Conservation (phyloP, 2,888 invertebrate species). For the Chrysina gloriosa region DNA sequence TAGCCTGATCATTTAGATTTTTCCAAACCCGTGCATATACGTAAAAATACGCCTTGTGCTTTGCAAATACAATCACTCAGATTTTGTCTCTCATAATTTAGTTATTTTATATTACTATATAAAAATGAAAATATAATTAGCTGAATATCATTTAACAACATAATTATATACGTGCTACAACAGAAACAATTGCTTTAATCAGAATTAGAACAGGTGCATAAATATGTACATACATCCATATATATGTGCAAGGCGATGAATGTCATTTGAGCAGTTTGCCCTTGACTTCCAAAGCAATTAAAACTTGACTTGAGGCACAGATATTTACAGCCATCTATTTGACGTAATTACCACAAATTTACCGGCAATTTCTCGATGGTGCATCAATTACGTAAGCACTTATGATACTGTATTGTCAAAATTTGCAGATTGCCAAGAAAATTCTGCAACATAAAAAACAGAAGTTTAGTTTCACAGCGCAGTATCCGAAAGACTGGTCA, state of each 20-base stretch:
- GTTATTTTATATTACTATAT: constrained; percentile 9
- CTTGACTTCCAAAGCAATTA: constrained; percentile 13
- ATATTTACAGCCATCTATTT: neutral
- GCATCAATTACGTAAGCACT: too few species aligned
- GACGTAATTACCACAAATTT: too few species aligned
- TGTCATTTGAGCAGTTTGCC: neutral
- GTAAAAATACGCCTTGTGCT: neutral
- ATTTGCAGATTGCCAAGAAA: too few species aligned
- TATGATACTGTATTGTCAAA: too few species aligned
- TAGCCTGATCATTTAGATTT: too few species aligned
- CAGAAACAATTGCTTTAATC: constrained; percentile 17
- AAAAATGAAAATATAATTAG: constrained; percentile 12
- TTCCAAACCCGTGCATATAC: too few species aligned
- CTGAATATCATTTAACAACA: neutral
- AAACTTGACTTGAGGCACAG: neutral
- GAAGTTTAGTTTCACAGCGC: too few species aligned
- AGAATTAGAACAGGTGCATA: constrained; percentile 13
- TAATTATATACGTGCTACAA: constrained; percentile 6
- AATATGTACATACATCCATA: too few species aligned
- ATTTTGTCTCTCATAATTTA: constrained; percentile 3
- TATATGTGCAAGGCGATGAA: neutral
- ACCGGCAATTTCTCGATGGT: too few species aligned
- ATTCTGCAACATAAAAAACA: too few species aligned
- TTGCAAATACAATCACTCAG: constrained; percentile 3
- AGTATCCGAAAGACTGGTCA: too few species aligned